Base-by-base conservation (phyloP, 1,140 invertebrate species). In the Ceratina calcarata region DNA sequence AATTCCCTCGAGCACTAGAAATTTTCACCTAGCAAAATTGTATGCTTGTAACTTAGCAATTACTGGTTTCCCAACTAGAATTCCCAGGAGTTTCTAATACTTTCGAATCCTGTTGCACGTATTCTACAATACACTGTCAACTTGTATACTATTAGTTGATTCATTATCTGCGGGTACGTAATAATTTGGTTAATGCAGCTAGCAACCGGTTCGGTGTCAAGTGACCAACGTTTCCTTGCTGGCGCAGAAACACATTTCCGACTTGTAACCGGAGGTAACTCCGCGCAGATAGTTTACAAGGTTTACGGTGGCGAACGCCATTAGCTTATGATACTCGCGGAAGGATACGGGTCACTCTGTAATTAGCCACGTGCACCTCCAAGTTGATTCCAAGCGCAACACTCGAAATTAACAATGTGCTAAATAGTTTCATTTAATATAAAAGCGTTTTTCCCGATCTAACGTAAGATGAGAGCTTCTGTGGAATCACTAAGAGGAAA, bases 211-310 rank as follows among this genome's bases (percentile, higher is more conserved):
- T 22, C 55, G 24, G 32, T 65, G 7, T 32, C n/a, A 66, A 57
- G 51, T 45, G 37, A 45, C 62, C 22, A 79, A 79, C 58, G 45
- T 83, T 83, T 74, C 82, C 81, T 69, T 81, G 57, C 81, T 53
- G 45, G 13, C 32, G 32, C 62, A 64, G 71, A 66, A 81, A 66
- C 74, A 68, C 70, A 78, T 65, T 82, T 60, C 80, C 80, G 67
- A 78, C 72, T 82, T 78, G 73, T 67, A 68, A 22, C 69, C 55
- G 16, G 72, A 69, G 80, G 82, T 78, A 83, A 82, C 62, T 78
- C 64, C 66, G 65, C 27, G 73, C 68, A 57, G 62, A 51, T 69
- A 72, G 72, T 82, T 82, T 82, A 77, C 81, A 24, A 67, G 75
- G 81, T 62, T 71, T 62, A 83, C 64, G 37, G 24, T 51, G 37